These are phyloP conservation scores for Euthynnus affinis DNA, from an alignment of 2,797 vertebrate genomes.

Conservation along the genomic window DNA sequence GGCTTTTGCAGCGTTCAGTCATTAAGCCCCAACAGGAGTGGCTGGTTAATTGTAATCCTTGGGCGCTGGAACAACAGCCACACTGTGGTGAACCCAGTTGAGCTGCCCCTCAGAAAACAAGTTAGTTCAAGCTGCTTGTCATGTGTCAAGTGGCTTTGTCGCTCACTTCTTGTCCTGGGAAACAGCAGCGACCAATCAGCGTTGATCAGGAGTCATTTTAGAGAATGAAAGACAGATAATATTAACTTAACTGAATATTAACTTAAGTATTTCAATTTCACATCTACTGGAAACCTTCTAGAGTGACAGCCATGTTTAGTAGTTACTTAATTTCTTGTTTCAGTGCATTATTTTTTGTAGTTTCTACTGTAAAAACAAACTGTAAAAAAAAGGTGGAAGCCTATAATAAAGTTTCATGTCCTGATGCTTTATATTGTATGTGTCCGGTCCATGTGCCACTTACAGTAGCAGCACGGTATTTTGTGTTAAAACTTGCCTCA, in stretches of 20 bases:
- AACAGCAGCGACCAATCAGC: slow-evolving; percentile 48
- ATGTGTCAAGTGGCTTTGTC: slow-evolving; percentile 59
- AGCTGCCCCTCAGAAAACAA: slow-evolving; percentile 52
- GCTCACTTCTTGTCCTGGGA: slow-evolving; percentile 47
- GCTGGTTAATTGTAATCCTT: slow-evolving; percentile 81
- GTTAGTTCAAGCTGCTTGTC: slow-evolving; percentile 73
- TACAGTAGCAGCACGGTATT: slow-evolving; percentile 38
- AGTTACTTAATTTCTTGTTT: not conserved
- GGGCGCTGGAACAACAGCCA: slow-evolving; percentile 82
- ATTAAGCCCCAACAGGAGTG: slow-evolving; percentile 83
- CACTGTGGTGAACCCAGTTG: slow-evolving; percentile 69
- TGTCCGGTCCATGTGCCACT: not conserved
- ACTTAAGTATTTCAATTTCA: not conserved
- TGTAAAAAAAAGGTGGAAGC: too few relatives aligned
- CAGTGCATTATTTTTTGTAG: not conserved
- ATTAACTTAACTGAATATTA: too few relatives aligned
- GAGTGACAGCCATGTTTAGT: not conserved
- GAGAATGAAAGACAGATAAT: slow-evolving; percentile 2
- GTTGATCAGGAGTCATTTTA: slow-evolving; percentile 40
- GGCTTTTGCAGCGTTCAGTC: slow-evolving; percentile 74
- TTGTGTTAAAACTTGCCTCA: slow-evolving; percentile 80
- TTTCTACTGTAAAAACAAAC: too few relatives aligned
- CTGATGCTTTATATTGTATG: not conserved
- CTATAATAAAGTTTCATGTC: not conserved
- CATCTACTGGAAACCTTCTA: not conserved